These are phyloP conservation scores for Lineus longissimus DNA, from an alignment of 1,140 invertebrate genomes.

Conservation along the genomic window DNA sequence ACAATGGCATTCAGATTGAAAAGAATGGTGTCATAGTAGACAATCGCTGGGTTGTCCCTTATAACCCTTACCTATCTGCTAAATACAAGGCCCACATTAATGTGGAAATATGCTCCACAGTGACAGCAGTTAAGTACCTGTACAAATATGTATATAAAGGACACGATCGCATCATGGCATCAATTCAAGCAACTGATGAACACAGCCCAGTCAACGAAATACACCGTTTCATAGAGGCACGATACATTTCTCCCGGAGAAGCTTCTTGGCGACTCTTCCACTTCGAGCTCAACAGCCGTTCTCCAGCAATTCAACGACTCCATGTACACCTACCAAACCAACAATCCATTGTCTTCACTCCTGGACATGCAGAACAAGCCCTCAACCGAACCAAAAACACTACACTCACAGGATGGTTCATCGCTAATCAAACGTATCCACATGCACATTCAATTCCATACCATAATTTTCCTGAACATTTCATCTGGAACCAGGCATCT, in stretches of 20 bases:
- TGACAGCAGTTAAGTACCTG: neutral
- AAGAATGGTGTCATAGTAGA: no score
- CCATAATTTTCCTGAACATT: neutral
- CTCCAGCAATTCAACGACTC: neutral
- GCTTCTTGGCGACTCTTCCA: neutral
- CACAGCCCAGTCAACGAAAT: neutral
- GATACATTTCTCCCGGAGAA: neutral
- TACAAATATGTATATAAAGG: slow-evolving; percentile 1
- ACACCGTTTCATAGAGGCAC: neutral
- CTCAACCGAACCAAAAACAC: neutral
- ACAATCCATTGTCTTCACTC: neutral
- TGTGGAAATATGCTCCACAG: neutral
- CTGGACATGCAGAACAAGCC: neutral
- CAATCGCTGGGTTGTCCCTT: no score
- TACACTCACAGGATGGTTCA: neutral
- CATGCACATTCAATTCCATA: neutral
- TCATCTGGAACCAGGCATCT: neutral
- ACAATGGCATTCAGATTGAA: no score
- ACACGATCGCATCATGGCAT: neutral
- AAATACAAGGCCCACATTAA: slow-evolving; percentile 1
- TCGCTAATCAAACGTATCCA: neutral
- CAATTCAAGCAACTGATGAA: neutral
- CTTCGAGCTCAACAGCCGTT: neutral
- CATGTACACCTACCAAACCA: neutral
- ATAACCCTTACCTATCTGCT: no score